Percentiles rank a stretch among this genome's conserved stretches.
These are phyloP conservation scores for Geotrupes spiniger DNA, from an alignment of 2,888 invertebrate genomes.

Conservation along the genomic window DNA sequence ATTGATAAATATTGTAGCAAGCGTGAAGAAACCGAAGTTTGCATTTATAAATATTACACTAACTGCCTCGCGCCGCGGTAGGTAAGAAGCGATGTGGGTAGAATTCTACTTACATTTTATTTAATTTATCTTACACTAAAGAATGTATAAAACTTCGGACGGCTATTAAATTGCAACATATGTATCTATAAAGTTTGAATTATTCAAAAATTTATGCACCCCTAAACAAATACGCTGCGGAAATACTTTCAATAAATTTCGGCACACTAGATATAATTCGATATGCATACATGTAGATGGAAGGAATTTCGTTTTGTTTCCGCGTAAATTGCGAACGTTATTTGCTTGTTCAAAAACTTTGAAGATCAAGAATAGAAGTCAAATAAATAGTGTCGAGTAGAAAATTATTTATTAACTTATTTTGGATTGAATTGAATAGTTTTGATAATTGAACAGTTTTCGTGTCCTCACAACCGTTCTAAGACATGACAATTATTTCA, in stretches of 20 bases:
- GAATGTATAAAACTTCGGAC: conserved; percentile 1
- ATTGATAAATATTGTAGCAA: conserved; percentile 7
- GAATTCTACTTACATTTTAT: conserved; percentile 4
- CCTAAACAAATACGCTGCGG: background rate
- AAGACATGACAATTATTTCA: too few species aligned
- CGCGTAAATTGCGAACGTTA: conserved; percentile 7
- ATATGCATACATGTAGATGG: background rate
- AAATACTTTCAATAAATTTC: conserved; percentile 15
- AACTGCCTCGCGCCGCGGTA: conserved; percentile 5
- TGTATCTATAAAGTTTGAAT: conserved; percentile 3
- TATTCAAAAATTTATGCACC: conserved; percentile 4
- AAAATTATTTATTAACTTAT: too few species aligned
- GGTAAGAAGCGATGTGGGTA: conserved; percentile 4
- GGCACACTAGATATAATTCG: too few species aligned
- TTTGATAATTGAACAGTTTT: too few species aligned
- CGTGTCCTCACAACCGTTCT: too few species aligned
- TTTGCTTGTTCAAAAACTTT: too few species aligned
- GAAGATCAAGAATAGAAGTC: too few species aligned
- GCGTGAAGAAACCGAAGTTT: conserved; percentile 6
- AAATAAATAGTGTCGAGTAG: too few species aligned
- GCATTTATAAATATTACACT: conserved; percentile 3
- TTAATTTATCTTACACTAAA: conserved; percentile 1
- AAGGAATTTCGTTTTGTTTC: background rate
- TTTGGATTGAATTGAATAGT: too few species aligned
- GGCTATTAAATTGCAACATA: conserved; percentile 1